Evolutionary conservation across 2,797 vertebrate species (phyloP).

Genomic region (Xerus rutilus): DNA sequence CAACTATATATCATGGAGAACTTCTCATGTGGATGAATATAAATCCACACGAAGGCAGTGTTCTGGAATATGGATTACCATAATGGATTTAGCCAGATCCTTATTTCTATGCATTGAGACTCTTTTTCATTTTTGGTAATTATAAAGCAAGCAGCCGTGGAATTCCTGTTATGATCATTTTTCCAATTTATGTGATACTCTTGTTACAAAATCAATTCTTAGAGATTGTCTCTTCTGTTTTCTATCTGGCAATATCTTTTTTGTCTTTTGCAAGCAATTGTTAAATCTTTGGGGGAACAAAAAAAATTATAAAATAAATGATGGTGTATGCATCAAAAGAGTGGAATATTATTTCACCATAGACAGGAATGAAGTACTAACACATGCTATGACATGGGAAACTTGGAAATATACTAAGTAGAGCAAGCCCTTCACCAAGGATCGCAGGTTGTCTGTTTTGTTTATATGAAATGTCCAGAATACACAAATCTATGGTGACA

Average conservation of each 20-base stretch:
- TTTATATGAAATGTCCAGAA: no score
- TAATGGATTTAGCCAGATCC: constrained; percentile 21
- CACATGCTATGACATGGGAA: accelerated
- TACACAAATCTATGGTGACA: accelerated
- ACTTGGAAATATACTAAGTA: background rate
- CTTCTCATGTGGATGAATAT: background rate
- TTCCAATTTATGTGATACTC: constrained; percentile 1
- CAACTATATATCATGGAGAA: background rate
- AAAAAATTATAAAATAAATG: background rate
- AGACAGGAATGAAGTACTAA: background rate
- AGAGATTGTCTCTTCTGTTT: background rate
- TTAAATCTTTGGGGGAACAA: background rate
- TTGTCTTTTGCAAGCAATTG: background rate
- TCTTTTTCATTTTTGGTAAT: constrained; percentile 52
- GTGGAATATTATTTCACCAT: background rate
- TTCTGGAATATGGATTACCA: background rate
- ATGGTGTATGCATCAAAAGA: background rate
- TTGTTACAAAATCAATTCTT: constrained; percentile 38
- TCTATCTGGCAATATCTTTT: constrained; percentile 10
- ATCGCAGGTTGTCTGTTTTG: accelerated
- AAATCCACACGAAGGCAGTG: background rate
- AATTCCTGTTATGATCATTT: constrained; percentile 17
- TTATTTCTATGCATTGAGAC: constrained; percentile 30
- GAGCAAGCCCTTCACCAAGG: background rate
- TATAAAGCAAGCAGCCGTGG: constrained; percentile 15